Conservation (phyloP, 2,888 invertebrate species). For the Leucania comma region DNA sequence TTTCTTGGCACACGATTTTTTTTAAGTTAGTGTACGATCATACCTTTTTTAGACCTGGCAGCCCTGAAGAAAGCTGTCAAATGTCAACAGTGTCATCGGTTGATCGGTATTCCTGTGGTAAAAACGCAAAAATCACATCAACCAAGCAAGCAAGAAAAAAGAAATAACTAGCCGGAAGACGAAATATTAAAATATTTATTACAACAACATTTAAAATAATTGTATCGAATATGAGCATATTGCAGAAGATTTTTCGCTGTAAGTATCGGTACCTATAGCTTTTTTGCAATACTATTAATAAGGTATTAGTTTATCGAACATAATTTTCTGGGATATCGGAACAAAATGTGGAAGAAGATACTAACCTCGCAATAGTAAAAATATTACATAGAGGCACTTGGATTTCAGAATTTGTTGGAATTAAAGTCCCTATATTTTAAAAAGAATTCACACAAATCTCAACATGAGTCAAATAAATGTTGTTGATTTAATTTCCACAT, state of each 20-base stretch:
- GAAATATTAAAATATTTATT: slow-evolving; percentile 23
- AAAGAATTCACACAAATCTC: slow-evolving; percentile 60
- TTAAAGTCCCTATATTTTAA: slow-evolving; percentile 63
- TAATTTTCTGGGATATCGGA: slow-evolving; percentile 11
- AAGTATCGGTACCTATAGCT: slow-evolving; percentile 71
- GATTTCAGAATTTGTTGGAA: slow-evolving; percentile 84
- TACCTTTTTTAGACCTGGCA: too few relatives aligned
- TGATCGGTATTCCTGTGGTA: slow-evolving; percentile 5
- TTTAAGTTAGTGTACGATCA: too few relatives aligned
- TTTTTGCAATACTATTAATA: slow-evolving; percentile 18
- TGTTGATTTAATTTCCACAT: slow-evolving; percentile 79
- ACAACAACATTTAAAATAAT: slow-evolving; percentile 22
- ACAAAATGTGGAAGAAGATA: slow-evolving; percentile 29
- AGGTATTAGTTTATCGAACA: slow-evolving; percentile 14
- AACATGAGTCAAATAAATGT: slow-evolving; percentile 81
- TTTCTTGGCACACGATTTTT: too few relatives aligned
- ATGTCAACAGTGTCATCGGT: not conserved
- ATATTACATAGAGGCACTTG: slow-evolving; percentile 69
- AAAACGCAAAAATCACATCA: slow-evolving; percentile 8
- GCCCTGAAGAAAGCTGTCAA: too few relatives aligned
- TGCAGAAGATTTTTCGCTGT: slow-evolving; percentile 80
- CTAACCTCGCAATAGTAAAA: slow-evolving; percentile 60
- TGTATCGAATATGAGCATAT: slow-evolving; percentile 76
- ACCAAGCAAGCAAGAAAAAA: slow-evolving; percentile 5
- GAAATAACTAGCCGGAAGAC: not conserved